These are phyloP conservation scores for Amaurobius ferox DNA, from an alignment of 2,888 invertebrate species.

Conservation along the genomic window DNA sequence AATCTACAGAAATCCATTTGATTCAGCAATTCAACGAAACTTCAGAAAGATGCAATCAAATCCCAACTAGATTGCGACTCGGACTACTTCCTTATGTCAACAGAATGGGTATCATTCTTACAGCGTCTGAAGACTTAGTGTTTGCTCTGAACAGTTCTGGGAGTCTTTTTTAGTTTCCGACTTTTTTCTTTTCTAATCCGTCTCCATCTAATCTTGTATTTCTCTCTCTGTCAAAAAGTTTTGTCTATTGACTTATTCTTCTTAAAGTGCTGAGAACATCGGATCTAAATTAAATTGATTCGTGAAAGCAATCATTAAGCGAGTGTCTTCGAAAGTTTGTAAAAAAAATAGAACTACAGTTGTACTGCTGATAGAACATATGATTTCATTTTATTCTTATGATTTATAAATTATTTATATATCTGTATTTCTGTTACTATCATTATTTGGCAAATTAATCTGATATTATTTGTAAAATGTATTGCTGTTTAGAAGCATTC, in stretches of 20 bases:
- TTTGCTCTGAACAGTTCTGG: background rate
- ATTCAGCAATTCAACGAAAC: background rate
- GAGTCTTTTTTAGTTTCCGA: background rate
- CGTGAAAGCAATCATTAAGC: constrained; percentile 52
- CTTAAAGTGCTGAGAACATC: constrained; percentile 9
- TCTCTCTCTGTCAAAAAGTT: background rate
- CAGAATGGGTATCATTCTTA: constrained; percentile 35
- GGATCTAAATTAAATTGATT: constrained; percentile 28
- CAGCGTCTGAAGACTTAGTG: constrained; percentile 7
- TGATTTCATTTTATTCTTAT: too few species aligned
- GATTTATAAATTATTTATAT: too few species aligned
- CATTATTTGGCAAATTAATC: too few species aligned
- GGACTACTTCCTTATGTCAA: constrained; percentile 28
- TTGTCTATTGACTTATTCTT: constrained; percentile 1
- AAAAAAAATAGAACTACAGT: too few species aligned
- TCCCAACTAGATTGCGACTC: constrained; percentile 19
- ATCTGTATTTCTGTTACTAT: too few species aligned
- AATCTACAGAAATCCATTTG: constrained; percentile 18
- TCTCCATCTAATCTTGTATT: background rate
- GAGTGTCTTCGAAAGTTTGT: background rate
- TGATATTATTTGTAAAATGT: too few species aligned
- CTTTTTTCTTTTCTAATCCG: background rate
- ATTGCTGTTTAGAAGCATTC: too few species aligned
- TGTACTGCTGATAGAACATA: too few species aligned
- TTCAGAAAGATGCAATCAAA: constrained; percentile 21